phyloP scores from a whole-genome alignment of 1,140 invertebrate genomes.

The Nephila pilipes region DNA sequence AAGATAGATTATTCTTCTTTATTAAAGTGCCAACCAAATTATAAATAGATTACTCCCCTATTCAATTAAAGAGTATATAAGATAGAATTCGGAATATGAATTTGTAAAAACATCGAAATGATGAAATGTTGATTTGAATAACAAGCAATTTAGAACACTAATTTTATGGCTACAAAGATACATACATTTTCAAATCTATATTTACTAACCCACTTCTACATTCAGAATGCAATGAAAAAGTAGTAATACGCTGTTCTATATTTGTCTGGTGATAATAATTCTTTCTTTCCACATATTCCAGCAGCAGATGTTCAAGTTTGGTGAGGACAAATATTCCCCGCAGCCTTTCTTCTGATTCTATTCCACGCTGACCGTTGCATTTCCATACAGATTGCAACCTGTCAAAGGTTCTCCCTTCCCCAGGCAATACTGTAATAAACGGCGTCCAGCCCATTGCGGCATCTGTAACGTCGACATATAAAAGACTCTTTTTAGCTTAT shows the following conservation, averaged over 20 bases:
- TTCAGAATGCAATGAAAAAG: background rate
- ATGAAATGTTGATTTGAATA: too few species aligned
- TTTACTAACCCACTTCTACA: background rate
- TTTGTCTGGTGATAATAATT: background rate
- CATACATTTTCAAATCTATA: background rate
- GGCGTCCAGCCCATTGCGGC: background rate
- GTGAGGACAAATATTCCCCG: constrained; percentile 24
- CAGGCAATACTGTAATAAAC: background rate
- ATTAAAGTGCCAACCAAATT: too few species aligned
- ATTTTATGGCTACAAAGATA: too few species aligned
- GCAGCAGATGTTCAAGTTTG: constrained; percentile 4
- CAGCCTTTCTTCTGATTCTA: background rate
- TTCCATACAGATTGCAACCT: constrained; percentile 61
- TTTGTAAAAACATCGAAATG: too few species aligned
- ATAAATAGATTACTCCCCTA: too few species aligned
- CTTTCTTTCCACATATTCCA: background rate
- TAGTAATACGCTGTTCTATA: background rate
- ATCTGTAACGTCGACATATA: background rate
- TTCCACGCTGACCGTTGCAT: constrained; percentile 18
- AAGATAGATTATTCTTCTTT: too few species aligned
- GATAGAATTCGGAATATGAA: too few species aligned
- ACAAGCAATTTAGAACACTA: too few species aligned
- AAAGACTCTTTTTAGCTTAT: constrained; percentile 9
- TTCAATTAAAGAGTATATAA: too few species aligned
- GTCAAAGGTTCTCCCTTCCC: background rate